A percentile compares a stretch with the other conserved stretches of the same genome.
phyloP scores from a whole-genome alignment of 2,113 vertebrate genomes.

The Trogon surrucura region DNA sequence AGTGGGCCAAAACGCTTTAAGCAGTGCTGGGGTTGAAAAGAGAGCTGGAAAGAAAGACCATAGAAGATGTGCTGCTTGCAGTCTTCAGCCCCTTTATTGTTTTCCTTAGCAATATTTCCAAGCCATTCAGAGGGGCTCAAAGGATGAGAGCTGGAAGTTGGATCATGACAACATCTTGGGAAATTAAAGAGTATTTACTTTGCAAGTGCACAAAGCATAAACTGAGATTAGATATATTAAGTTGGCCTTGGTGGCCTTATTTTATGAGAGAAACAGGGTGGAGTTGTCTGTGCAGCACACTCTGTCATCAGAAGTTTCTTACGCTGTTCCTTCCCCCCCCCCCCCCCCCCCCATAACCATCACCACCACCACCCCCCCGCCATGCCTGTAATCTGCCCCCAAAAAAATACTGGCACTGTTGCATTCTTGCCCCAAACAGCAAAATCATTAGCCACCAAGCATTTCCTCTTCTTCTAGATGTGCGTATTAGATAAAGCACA shows the following conservation, averaged over 20 bases:
- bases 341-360: too few relatives aligned
- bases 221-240: neutral
- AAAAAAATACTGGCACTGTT: neutral
- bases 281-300: neutral
- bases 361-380: too few relatives aligned
- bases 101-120: neutral
- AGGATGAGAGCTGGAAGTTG: neutral
- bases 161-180: neutral
- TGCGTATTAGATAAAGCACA: neutral
- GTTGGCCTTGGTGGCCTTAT: neutral
- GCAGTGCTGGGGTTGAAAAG: rapidly evolving
- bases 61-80: too few relatives aligned
- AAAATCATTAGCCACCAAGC: neutral
- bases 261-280: neutral
- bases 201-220: neutral
- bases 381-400: too few relatives aligned
- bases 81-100: neutral
- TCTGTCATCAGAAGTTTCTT: neutral
- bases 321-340: rapidly evolving
- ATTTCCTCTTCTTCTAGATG: neutral
- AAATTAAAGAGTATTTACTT: neutral
- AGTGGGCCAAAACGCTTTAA: neutral
- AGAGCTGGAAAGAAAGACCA: neutral
- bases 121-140: too few relatives aligned
- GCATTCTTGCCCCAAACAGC: neutral